Evolutionary conservation across 2,888 invertebrate genomes (phyloP), one percentile per base, ranked within the genome.

Genomic region (Bombylius major): DNA sequence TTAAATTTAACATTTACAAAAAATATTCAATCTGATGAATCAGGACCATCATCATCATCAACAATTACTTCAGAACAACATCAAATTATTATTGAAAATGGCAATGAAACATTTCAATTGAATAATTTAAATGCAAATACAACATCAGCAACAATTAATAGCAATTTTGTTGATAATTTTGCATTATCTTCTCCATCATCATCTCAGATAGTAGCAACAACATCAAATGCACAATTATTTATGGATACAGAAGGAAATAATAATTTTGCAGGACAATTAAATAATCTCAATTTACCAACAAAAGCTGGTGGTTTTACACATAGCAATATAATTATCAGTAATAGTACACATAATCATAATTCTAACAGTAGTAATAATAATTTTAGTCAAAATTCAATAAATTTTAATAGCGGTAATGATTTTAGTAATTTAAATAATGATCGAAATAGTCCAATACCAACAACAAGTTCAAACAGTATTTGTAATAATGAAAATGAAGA

Each of bases 21-120:
- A 31, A 62, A 64, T 56, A 63, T 64, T 31, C 51, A 59, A 9
- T 63, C 63, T 36, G 61, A 62, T 56, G 46, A 5, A 42, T 42
- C 39, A 52, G 23, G 46, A 12, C 13, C 47, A 47, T n/a, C 47
- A 14, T n/a, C 47, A 47, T 8, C 47, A 47, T 9, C 45, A 23
- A 48, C 32, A 52, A 46, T 42, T 12, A 11, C 5, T 31, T 11
- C 56, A 8, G 34, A 8, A 36, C 34, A 36, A 36, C 44, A 54
- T 49, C 45, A 54, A 34, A 54, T 54, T 23, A 45, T 54, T 3
- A 54, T 54, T 23, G 54, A 50, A 32, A 54, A 50, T 33, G 58
- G 53, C 7, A 59, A 58, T 52, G 62, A 61, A 47, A 56, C 8
- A 11, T 8, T 59, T 36, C 60, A 60, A 46, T 49, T 60, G 51